Conservation (phyloP, 2,113 vertebrate genomes). For the Megaleporinus macrocephalus region DNA sequence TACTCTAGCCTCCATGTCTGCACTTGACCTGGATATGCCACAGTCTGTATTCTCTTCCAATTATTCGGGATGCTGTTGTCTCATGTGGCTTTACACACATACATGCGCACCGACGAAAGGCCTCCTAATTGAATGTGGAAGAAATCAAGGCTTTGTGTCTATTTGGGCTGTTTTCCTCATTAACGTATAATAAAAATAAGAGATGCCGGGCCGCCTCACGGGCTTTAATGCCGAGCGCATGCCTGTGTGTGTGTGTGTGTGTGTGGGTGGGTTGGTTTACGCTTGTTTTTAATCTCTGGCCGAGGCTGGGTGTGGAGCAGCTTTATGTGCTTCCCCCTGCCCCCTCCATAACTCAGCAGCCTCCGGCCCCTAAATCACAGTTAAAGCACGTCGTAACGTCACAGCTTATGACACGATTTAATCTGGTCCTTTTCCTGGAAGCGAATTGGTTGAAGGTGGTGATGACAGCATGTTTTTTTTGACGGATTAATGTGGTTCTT, state of each 20-base stretch:
- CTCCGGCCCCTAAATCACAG: conserved; percentile 24
- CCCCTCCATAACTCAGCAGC: conserved; percentile 37
- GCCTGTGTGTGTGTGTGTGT: conserved; percentile 19
- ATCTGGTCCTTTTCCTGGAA: conserved; percentile 27
- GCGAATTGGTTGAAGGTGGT: conserved; percentile 20
- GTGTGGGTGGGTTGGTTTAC: conserved; percentile 13
- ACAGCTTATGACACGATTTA: conserved; percentile 35
- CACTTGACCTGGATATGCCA: conserved; percentile 62
- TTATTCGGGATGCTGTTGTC: conserved; percentile 52
- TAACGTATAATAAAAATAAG: conserved; percentile 23
- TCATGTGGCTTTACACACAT: conserved; percentile 24
- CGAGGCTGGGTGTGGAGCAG: conserved; percentile 20
- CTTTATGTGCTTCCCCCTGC: conserved; percentile 44
- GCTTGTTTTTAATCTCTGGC: conserved; percentile 33
- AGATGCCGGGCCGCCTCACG: not conserved
- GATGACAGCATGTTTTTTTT: conserved; percentile 33
- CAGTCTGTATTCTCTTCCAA: conserved; percentile 54
- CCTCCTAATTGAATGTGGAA: conserved; percentile 16
- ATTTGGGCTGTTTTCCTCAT: conserved; percentile 20
- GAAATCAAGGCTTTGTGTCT: conserved; percentile 13
- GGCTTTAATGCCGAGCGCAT: conserved; percentile 10
- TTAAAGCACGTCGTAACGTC: conserved; percentile 34
- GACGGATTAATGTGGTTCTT: conserved; percentile 21
- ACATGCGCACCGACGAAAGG: not conserved
- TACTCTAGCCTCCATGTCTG: conserved; percentile 41